Percentiles rank a stretch among this genome's conserved stretches.
Conservation (phyloP, 64 coral and sea anemone genomes). For the Platygyra sinensis region DNA sequence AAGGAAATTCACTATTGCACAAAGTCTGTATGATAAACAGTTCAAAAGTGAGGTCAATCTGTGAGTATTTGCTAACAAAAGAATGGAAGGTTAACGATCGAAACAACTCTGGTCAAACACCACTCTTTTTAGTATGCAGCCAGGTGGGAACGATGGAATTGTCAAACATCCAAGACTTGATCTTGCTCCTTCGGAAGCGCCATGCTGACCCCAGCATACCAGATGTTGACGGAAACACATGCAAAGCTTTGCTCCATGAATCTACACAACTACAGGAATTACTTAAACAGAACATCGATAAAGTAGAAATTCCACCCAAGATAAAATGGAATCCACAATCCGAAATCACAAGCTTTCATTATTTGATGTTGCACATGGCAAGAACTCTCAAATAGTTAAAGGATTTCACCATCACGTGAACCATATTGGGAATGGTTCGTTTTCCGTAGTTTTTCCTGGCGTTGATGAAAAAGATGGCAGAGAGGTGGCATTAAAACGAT, state of each 20-base stretch:
- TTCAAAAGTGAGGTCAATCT: background rate
- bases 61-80: constrained; percentile 34
- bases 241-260: constrained; percentile 14
- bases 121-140: background rate
- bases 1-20: background rate
- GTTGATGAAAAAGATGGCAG: constrained; percentile 62
- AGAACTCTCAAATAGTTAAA: constrained; percentile 10
- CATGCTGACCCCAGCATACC: constrained; percentile 23
- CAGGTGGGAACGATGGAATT: background rate
- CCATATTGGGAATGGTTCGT: constrained; percentile 44
- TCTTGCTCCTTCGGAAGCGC: constrained; percentile 21
- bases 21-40: background rate
- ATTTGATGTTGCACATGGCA: constrained; percentile 34
- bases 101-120: constrained; percentile 23
- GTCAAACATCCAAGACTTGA: background rate
- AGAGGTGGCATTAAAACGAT: constrained; percentile 71
- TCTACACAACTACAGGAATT: background rate
- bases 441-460: constrained; percentile 53
- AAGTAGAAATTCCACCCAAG: background rate
- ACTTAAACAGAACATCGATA: background rate
- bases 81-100: background rate
- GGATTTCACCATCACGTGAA: constrained; percentile 39
- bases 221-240: constrained; percentile 29
- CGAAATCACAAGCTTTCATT: constrained; percentile 26
- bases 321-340: constrained; percentile 61